Percentiles rank a stretch among this genome's conserved stretches.
Evolutionary conservation across 2,888 invertebrate species (phyloP).

Genomic region (Orchesellides sinensis): DNA sequence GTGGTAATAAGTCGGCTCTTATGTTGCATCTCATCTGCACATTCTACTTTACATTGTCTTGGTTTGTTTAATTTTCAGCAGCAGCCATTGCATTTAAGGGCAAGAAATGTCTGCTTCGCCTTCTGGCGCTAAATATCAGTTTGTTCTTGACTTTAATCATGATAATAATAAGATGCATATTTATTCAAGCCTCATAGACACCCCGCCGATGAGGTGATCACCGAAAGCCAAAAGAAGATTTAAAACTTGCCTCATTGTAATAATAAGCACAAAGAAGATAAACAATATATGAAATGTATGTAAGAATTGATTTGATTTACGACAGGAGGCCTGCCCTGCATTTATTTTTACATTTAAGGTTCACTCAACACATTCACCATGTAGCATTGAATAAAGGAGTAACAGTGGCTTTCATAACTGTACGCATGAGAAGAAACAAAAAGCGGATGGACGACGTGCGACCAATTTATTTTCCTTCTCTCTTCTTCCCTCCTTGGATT

Average conservation of each 20-base stretch:
- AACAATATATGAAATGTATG: background rate
- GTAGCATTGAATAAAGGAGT: background rate
- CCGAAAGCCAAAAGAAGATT: conserved; percentile 1
- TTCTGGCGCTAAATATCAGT: background rate
- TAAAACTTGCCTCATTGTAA: too few species aligned
- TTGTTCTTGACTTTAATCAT: conserved; percentile 24
- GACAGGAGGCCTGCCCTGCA: conserved; percentile 41
- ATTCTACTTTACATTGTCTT: conserved; percentile 4
- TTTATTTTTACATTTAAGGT: conserved; percentile 37
- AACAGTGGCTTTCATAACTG: background rate
- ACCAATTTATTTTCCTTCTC: conserved; percentile 44
- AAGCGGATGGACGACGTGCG: conserved; percentile 18
- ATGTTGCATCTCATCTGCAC: too few species aligned
- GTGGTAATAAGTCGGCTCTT: too few species aligned
- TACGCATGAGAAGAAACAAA: background rate
- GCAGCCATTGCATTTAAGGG: background rate
- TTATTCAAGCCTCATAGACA: conserved; percentile 46
- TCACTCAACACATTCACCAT: too few species aligned
- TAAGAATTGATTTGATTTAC: conserved; percentile 47
- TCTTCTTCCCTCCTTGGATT: background rate
- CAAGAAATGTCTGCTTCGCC: too few species aligned
- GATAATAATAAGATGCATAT: conserved; percentile 44
- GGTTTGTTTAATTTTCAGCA: conserved; percentile 39
- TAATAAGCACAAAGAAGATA: conserved; percentile 14
- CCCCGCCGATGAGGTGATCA: background rate